phyloP scores from a whole-genome alignment of 1,140 invertebrate species.

The Eueides isabella region DNA sequence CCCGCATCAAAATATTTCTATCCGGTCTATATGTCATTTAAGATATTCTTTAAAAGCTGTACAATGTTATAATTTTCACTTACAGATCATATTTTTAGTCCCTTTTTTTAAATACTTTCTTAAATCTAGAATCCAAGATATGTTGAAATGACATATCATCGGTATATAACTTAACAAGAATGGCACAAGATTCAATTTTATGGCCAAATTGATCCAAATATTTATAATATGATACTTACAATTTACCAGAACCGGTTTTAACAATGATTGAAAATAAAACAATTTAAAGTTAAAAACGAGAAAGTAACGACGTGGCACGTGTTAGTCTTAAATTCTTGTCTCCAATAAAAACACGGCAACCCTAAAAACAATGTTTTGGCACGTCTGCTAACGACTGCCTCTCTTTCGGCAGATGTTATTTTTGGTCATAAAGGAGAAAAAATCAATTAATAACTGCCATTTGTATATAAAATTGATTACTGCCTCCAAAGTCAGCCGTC shows the following conservation, averaged over 20 bases:
- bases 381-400: constrained; percentile 68
- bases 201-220: too few species aligned
- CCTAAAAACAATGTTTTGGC: constrained; percentile 64
- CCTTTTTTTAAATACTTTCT: too few species aligned
- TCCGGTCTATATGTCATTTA: not conserved
- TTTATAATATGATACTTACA: not conserved
- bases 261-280: constrained; percentile 11
- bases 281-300: not conserved
- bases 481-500: constrained; percentile 72
- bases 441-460: constrained; percentile 78
- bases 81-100: too few species aligned
- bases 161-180: too few species aligned
- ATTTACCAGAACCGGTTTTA: constrained; percentile 8
- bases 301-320: constrained; percentile 40
- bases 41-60: not conserved
- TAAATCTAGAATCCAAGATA: too few species aligned
- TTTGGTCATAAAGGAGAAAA: constrained; percentile 74
- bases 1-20: not conserved
- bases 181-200: too few species aligned
- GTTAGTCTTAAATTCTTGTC: constrained; percentile 34
- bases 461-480: constrained; percentile 81
- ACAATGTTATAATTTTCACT: not conserved
- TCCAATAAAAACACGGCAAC: constrained; percentile 33
- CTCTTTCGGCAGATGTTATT: constrained; percentile 75
- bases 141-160: too few species aligned